phyloP scores from a whole-genome alignment of 2,797 vertebrate species.

The Coregonus suidteri region DNA sequence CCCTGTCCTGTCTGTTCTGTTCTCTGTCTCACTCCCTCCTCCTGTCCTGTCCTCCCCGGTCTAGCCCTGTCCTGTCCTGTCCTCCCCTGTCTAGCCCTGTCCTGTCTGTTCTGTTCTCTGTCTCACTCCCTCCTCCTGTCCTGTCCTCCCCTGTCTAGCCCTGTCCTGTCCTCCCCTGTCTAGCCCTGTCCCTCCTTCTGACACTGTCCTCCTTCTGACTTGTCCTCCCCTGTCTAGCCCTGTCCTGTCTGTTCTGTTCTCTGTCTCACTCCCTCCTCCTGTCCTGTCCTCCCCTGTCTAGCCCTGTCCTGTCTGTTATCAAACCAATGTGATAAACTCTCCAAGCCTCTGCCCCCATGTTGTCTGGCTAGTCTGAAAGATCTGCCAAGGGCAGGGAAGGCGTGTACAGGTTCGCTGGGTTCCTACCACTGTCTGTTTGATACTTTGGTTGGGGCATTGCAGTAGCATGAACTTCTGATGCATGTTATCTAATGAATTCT shows the following conservation, averaged over 20 bases:
- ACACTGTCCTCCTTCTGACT: too few relatives aligned
- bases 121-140: not conserved
- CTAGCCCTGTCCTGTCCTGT: conserved; percentile 1
- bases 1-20: too few relatives aligned
- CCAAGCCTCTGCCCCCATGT: not conserved
- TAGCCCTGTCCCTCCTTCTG: not conserved
- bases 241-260: not conserved
- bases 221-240: not conserved
- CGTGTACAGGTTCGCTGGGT: not conserved
- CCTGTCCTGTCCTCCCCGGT: not conserved
- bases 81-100: not conserved
- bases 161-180: not conserved
- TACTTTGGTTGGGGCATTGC: not conserved
- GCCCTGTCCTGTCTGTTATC: not conserved
- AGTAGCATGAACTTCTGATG: not conserved
- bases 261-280: conserved; percentile 1
- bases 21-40: not conserved
- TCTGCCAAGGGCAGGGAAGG: not conserved
- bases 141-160: not conserved
- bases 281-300: conserved; percentile 1
- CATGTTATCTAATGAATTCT: not conserved
- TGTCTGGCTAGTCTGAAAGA: not conserved
- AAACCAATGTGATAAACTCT: not conserved
- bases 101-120: not conserved
- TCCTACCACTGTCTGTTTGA: not conserved